Evolutionary conservation across 2,113 vertebrate species (phyloP).

Genomic region (Tor tambroides): DNA sequence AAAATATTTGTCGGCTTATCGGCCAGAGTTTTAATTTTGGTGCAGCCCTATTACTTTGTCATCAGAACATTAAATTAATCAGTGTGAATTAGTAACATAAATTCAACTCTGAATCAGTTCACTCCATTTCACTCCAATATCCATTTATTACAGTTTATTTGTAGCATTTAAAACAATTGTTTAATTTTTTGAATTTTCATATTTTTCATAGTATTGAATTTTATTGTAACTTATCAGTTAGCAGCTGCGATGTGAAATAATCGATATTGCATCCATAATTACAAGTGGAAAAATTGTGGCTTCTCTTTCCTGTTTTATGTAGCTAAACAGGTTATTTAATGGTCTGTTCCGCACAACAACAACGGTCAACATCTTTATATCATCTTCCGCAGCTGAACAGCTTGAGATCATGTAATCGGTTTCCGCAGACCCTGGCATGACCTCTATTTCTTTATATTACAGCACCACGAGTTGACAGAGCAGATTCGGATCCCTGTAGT

Average conservation of each 20-base stretch:
- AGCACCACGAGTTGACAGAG: neutral
- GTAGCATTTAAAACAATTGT: neutral
- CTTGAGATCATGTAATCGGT: conserved; percentile 7
- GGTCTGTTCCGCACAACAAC: neutral
- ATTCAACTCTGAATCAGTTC: neutral
- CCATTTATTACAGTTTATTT: neutral
- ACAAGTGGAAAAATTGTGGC: neutral
- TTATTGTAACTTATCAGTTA: neutral
- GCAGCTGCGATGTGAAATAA: neutral
- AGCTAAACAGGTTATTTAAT: neutral
- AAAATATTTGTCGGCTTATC: neutral
- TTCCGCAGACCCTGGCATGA: neutral
- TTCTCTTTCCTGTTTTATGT: neutral
- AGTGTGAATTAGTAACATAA: neutral
- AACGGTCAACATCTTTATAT: neutral
- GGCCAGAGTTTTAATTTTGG: no score
- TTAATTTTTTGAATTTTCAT: neutral
- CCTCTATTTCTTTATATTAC: neutral
- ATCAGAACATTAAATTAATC: neutral
- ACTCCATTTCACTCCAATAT: no score
- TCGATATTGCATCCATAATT: neutral
- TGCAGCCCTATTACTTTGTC: neutral
- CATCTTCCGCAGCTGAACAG: neutral
- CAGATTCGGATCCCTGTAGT: conserved; percentile 3
- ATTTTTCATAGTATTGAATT: neutral